These are phyloP conservation scores for Phymatocera aterrima DNA, from an alignment of 2,888 invertebrate species.

Conservation along the genomic window DNA sequence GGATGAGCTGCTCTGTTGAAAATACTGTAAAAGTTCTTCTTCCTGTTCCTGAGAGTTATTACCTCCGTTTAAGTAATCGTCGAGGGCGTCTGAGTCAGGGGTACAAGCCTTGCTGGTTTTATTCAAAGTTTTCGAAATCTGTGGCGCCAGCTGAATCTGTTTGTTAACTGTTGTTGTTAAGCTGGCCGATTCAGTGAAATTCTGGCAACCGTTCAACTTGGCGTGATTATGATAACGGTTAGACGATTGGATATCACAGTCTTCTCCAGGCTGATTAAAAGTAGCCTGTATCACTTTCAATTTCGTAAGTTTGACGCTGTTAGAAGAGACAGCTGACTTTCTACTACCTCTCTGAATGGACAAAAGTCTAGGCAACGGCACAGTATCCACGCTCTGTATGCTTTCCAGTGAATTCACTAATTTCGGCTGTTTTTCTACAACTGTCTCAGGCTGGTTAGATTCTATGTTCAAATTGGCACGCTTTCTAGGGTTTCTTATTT, in stretches of 20 bases:
- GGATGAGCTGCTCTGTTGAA: conserved; percentile 79
- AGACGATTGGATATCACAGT: conserved; percentile 61
- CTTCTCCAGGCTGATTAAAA: conserved; percentile 52
- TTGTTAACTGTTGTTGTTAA: conserved; percentile 18
- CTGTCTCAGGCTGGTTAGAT: conserved; percentile 62
- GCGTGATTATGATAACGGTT: conserved; percentile 56
- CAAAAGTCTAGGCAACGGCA: conserved; percentile 55
- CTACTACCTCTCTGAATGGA: conserved; percentile 60
- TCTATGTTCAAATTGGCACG: conserved; percentile 62
- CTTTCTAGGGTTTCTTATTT: conserved; percentile 66
- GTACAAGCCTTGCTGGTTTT: conserved; percentile 79
- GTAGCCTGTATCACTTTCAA: conserved; percentile 52
- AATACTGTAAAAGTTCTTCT: conserved; percentile 90
- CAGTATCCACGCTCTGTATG: conserved; percentile 49
- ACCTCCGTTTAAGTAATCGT: conserved; percentile 87
- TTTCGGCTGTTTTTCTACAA: conserved; percentile 71
- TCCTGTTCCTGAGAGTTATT: conserved; percentile 88
- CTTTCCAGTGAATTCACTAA: conserved; percentile 52
- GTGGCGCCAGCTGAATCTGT: conserved; percentile 56
- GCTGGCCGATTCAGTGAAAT: neutral
- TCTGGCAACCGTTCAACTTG: conserved; percentile 60
- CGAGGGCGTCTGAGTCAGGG: conserved; percentile 87
- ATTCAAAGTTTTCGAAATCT: conserved; percentile 56
- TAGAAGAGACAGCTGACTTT: conserved; percentile 63
- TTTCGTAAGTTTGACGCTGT: conserved; percentile 61